phyloP scores from a whole-genome alignment of 1,140 invertebrate genomes.

The Lepidurus apus region DNA sequence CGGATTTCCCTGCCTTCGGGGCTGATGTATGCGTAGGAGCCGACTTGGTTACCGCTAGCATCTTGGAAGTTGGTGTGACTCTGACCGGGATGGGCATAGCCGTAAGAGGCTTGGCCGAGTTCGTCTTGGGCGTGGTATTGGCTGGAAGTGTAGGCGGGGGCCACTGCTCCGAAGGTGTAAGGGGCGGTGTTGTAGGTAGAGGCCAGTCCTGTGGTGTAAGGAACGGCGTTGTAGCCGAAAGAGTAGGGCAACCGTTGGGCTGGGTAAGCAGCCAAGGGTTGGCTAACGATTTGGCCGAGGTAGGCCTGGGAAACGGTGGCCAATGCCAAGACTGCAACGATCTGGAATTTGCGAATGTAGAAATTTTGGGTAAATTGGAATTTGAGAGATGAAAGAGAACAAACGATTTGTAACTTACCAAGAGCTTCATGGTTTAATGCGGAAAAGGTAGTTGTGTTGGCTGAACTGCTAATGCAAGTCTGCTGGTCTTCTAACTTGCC shows the following conservation, averaged over 20 bases:
- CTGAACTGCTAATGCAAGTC: conserved; percentile 9
- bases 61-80: conserved; percentile 38
- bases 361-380: neutral
- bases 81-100: conserved; percentile 40
- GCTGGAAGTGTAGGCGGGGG: conserved; percentile 30
- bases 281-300: neutral
- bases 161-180: neutral
- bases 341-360: neutral
- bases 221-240: neutral
- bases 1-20: conserved; percentile 42
- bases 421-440: neutral
- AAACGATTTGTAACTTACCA: neutral
- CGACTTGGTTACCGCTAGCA: conserved; percentile 43
- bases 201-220: neutral
- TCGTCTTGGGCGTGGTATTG: conserved; percentile 41
- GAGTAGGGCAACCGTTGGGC: neutral
- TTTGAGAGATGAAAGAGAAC: no score
- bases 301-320: neutral
- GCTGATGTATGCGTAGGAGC: conserved; percentile 46
- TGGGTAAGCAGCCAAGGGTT: neutral
- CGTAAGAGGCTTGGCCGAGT: conserved; percentile 37
- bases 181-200: neutral
- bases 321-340: conserved; percentile 3
- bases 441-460: neutral
- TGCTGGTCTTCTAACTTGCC: neutral